These are phyloP conservation scores for Lomographa bimaculata DNA, from an alignment of 2,888 invertebrate genomes.

Conservation along the genomic window DNA sequence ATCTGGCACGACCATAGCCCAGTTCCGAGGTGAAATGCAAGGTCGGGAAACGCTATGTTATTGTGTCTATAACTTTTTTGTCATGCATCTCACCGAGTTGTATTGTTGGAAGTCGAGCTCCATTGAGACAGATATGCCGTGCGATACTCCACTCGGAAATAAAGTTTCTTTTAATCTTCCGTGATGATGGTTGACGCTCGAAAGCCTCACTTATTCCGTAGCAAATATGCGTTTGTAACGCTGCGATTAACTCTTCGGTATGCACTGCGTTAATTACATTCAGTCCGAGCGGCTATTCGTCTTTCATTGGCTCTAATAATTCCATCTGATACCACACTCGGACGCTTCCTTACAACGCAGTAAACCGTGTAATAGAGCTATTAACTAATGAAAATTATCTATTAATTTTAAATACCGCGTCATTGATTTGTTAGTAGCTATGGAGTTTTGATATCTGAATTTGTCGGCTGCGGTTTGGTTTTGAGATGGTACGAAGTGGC, in stretches of 20 bases:
- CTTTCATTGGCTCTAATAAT: conserved; percentile 37
- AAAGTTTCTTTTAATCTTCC: conserved; percentile 54
- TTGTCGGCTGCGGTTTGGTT: conserved; percentile 34
- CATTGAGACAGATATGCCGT: conserved; percentile 72
- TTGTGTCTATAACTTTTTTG: conserved; percentile 71
- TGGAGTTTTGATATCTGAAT: conserved; percentile 6
- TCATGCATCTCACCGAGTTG: conserved; percentile 68
- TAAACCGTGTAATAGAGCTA: conserved; percentile 18
- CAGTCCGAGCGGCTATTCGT: conserved; percentile 40
- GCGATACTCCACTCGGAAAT: conserved; percentile 66
- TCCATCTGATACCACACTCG: conserved; percentile 34
- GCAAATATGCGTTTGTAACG: conserved; percentile 55
- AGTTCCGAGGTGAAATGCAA: conserved; percentile 70
- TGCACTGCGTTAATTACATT: conserved; percentile 45
- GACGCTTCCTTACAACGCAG: conserved; percentile 30
- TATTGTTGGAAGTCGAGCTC: conserved; percentile 67
- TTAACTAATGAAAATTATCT: conserved; percentile 15
- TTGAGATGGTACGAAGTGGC: conserved; percentile 44
- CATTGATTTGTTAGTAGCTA: neutral
- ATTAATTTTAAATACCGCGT: neutral
- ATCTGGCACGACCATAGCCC: conserved; percentile 68
- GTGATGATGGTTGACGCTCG: conserved; percentile 66
- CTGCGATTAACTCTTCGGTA: conserved; percentile 49
- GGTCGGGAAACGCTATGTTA: conserved; percentile 65
- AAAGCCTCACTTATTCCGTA: conserved; percentile 63